phyloP scores from a whole-genome alignment of 1,140 invertebrate species.

The Tribolium castaneum region DNA sequence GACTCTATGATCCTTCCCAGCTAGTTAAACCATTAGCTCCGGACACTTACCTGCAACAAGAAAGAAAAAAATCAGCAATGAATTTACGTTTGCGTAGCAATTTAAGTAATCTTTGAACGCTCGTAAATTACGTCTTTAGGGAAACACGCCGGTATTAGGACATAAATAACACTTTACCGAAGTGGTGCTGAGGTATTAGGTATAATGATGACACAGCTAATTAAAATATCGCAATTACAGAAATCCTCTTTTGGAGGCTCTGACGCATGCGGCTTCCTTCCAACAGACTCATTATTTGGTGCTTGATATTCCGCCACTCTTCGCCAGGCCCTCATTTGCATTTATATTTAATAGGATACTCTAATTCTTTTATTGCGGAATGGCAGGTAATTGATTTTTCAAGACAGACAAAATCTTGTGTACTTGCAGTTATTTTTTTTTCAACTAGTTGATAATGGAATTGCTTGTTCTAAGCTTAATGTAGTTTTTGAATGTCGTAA shows the following conservation, averaged over 20 bases:
- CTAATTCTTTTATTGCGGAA: slow-evolving; percentile 44
- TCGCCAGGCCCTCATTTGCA: slow-evolving; percentile 37
- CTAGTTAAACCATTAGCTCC: slow-evolving; percentile 14
- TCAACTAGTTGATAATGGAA: too few relatives aligned
- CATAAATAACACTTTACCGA: slow-evolving; percentile 57
- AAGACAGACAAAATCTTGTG: too few relatives aligned
- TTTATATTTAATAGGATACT: slow-evolving; percentile 48
- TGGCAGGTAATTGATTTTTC: slow-evolving; percentile 33
- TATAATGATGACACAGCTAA: slow-evolving; percentile 55
- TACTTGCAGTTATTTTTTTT: too few relatives aligned
- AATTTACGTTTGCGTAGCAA: slow-evolving; percentile 48
- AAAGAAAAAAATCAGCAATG: slow-evolving; percentile 19
- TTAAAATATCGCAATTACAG: slow-evolving; percentile 56
- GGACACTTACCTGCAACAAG: not conserved
- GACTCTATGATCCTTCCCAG: slow-evolving; percentile 39
- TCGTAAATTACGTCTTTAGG: slow-evolving; percentile 49
- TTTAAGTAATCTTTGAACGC: slow-evolving; percentile 48
- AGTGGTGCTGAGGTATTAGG: slow-evolving; percentile 48
- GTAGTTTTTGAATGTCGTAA: too few relatives aligned
- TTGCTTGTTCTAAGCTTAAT: too few relatives aligned
- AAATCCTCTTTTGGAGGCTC: slow-evolving; percentile 46
- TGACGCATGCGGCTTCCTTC: not conserved
- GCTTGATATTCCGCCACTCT: slow-evolving; percentile 37
- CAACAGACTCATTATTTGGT: slow-evolving; percentile 31
- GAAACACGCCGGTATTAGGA: slow-evolving; percentile 47